These are phyloP conservation scores for Incurvaria masculella DNA, from an alignment of 2,888 invertebrate species.

Conservation along the genomic window DNA sequence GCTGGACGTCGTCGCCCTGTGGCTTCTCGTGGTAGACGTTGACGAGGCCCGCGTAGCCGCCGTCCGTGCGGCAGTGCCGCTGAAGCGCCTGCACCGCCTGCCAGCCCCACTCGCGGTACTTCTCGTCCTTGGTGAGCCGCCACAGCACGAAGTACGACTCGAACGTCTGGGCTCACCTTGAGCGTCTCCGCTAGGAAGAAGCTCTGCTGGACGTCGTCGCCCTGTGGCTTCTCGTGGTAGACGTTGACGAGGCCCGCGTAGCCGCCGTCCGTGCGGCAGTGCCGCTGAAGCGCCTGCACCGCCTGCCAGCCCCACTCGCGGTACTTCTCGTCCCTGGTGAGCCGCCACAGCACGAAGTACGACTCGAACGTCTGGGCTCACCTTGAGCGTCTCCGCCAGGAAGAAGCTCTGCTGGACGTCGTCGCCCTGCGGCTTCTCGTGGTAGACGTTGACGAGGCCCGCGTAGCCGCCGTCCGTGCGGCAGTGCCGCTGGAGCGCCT, in stretches of 20 bases:
- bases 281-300: conserved; percentile 88
- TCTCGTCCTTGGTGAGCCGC: conserved; percentile 92
- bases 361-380: conserved; percentile 89
- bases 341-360: conserved; percentile 95
- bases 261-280: conserved; percentile 90
- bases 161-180: conserved; percentile 87
- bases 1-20: conserved; percentile 96
- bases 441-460: conserved; percentile 93
- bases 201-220: conserved; percentile 99
- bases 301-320: conserved; percentile 99
- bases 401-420: conserved; percentile 99
- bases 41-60: conserved; percentile 91
- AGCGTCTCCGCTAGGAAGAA: conserved; percentile 98
- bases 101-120: conserved; percentile 99
- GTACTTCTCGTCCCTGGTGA: conserved; percentile 95
- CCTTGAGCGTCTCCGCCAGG: conserved; percentile 97
- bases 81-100: conserved; percentile 94
- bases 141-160: conserved; percentile 98
- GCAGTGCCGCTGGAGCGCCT: conserved; percentile 93
- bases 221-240: conserved; percentile 76
- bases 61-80: conserved; percentile 86
- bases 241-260: conserved; percentile 96
- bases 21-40: conserved; percentile 89
- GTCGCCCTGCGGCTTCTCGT: conserved; percentile 79
- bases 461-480: conserved; percentile 91